These are phyloP conservation scores for Talpa occidentalis DNA, from an alignment of 2,113 vertebrate genomes.

Conservation along the genomic window DNA sequence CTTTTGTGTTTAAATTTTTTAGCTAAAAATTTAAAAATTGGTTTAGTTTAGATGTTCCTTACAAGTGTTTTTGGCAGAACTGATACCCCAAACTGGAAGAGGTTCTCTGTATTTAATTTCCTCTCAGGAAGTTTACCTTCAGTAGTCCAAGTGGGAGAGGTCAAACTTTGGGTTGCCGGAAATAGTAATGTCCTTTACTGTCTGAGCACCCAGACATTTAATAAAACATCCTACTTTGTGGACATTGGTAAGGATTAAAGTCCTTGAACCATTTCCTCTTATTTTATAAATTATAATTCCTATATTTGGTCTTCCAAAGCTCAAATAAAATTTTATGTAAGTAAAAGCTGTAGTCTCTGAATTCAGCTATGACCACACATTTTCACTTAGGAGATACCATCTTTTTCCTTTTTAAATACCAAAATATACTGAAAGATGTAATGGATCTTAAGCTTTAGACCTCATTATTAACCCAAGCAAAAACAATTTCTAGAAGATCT, in stretches of 20 bases:
- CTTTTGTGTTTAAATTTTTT: slow-evolving; percentile 51
- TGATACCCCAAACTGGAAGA: slow-evolving; percentile 59
- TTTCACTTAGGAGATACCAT: neutral
- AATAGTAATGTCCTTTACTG: slow-evolving; percentile 71
- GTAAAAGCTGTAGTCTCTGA: neutral
- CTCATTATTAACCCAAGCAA: slow-evolving; percentile 33
- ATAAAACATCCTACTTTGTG: slow-evolving; percentile 53
- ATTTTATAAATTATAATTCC: slow-evolving; percentile 29
- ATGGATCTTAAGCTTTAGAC: neutral
- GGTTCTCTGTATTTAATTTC: slow-evolving; percentile 85
- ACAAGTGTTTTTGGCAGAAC: slow-evolving; percentile 49
- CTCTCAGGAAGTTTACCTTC: slow-evolving; percentile 85
- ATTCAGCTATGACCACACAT: neutral
- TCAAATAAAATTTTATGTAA: slow-evolving; percentile 33
- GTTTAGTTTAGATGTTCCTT: slow-evolving; percentile 48
- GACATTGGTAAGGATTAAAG: slow-evolving; percentile 54
- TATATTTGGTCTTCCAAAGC: slow-evolving; percentile 12
- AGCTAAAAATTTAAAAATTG: slow-evolving; percentile 24
- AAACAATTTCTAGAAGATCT: neutral
- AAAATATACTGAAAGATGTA: neutral
- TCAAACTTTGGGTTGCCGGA: slow-evolving; percentile 72
- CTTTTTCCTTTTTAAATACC: neutral
- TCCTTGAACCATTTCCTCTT: slow-evolving; percentile 52
- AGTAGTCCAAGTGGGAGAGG: slow-evolving; percentile 78
- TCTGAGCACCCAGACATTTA: slow-evolving; percentile 70